Base-by-base conservation (phyloP, 2,797 vertebrate genomes). In the Urosaurus nigricauda region DNA sequence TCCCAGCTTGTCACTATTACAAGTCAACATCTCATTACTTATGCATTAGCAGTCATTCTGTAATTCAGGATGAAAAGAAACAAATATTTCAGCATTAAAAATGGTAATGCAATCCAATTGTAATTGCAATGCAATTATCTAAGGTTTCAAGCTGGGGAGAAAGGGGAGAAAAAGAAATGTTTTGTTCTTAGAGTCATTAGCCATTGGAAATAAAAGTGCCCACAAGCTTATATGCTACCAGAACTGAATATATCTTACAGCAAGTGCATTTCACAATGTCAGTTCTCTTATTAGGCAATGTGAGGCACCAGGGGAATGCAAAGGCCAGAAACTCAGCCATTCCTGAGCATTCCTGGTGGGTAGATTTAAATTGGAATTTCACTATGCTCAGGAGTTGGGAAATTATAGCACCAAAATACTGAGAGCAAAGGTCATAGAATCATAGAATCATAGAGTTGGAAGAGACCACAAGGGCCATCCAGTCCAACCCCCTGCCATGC, bases 1-100 rank as follows among this genome's bases (percentile, higher is more conserved):
- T 88, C 24, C 24, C n/a, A 43, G 43, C 92, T 87, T 89, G 70
- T 91, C 37, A 58, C 90, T 90, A 80, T 84, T 93, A 94, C 84
- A 68, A 90, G 94, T 90, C 93, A 89, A 93, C 53, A 83, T 0
- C 79, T 47, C 56, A 86, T 90, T 89, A 95, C 75, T 86, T 95
- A 93, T 58, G 21, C 78, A 92, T 84, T 88, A 94, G 79, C 12
- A 19, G 56, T 65, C 78, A n/a, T 87, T 93, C 90, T 84, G 86
- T 91, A 94, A 93, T 92, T 79, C 92, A 90, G 92, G 92, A 26
- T 89, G 79, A 92, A 88, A 91, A 43, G 87, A 90, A 87, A 93
- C 87, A 92, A 91, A 91, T 94, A 83, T 43, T 90, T 85, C 92
- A 91, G 60, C 16, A 88, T 88, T 91, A 71, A 82, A 29, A 83